These are phyloP conservation scores for Babyrousa celebensis DNA, from an alignment of 2,797 vertebrate genomes.

Conservation along the genomic window DNA sequence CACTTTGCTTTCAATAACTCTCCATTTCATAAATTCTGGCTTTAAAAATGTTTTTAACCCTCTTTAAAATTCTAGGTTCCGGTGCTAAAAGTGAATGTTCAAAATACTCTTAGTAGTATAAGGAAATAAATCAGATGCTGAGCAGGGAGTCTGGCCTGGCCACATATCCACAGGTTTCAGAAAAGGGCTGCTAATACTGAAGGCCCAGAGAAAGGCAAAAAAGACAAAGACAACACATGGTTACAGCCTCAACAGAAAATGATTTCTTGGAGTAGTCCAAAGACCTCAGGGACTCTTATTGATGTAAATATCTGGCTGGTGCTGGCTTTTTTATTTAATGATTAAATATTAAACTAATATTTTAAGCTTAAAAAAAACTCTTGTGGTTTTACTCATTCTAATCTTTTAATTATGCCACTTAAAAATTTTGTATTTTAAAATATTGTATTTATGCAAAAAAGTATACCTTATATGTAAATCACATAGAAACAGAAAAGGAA, in stretches of 20 bases:
- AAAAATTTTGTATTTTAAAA: constrained; percentile 32
- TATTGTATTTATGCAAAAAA: background rate
- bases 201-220: background rate
- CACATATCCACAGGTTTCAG: background rate
- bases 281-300: background rate
- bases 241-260: background rate
- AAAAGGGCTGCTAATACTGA: background rate
- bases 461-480: background rate
- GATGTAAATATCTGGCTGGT: background rate
- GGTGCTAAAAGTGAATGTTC: constrained; percentile 45
- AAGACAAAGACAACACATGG: background rate
- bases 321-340: background rate
- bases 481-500: background rate
- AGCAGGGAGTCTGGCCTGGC: background rate
- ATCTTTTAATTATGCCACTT: constrained; percentile 46
- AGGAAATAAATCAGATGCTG: constrained; percentile 35
- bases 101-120: background rate
- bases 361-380: background rate
- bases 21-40: constrained; percentile 11
- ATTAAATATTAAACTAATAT: constrained; percentile 26
- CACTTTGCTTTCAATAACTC: constrained; percentile 66
- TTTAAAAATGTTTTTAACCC: constrained; percentile 70
- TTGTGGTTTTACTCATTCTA: constrained; percentile 43
- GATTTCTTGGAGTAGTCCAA: background rate
- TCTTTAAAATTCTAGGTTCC: constrained; percentile 58